These are phyloP conservation scores for Drosophila pseudoananassae DNA, from an alignment of 1,140 invertebrate genomes.

Conservation along the genomic window DNA sequence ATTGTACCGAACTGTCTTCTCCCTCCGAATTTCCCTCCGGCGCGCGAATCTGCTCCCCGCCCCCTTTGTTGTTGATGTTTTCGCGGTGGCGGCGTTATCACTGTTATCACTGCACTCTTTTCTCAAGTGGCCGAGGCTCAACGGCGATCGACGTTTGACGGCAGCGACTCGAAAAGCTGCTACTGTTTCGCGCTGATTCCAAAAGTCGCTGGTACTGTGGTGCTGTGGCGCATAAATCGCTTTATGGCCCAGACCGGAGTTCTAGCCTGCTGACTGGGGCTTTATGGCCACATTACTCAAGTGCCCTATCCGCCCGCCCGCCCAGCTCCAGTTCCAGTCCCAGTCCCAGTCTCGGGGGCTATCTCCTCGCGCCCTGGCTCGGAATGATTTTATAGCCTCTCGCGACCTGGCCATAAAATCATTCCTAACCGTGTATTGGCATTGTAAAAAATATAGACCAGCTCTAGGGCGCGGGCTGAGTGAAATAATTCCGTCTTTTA, in stretches of 20 bases:
- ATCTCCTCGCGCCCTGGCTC: conserved; percentile 19
- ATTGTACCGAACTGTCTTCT: not conserved
- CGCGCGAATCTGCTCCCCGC: conserved; percentile 18
- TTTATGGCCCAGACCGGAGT: conserved; percentile 63
- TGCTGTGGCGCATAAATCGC: conserved; percentile 70
- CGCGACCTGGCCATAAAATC: conserved; percentile 68
- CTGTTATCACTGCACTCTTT: conserved; percentile 74
- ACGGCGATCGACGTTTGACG: conserved; percentile 30
- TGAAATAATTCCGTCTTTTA: conserved; percentile 36
- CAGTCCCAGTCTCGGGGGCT: conserved; percentile 24
- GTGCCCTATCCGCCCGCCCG: conserved; percentile 61
- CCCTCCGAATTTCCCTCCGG: not conserved
- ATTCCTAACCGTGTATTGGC: conserved; percentile 66
- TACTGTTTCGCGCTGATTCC: conserved; percentile 75
- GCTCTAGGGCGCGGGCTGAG: conserved; percentile 26
- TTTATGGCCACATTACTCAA: conserved; percentile 81
- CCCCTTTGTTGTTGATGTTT: conserved; percentile 7
- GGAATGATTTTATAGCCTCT: conserved; percentile 69
- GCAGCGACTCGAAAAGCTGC: conserved; percentile 29
- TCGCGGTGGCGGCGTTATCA: conserved; percentile 10
- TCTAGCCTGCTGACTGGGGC: conserved; percentile 35
- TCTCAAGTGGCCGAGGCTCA: conserved; percentile 56
- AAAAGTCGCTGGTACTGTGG: conserved; percentile 58
- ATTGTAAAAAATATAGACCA: conserved; percentile 68
- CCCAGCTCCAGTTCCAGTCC: conserved; percentile 24